Evolutionary conservation across 2,797 vertebrate species (phyloP).

Genomic region (Acrossocheilus fasciatus): DNA sequence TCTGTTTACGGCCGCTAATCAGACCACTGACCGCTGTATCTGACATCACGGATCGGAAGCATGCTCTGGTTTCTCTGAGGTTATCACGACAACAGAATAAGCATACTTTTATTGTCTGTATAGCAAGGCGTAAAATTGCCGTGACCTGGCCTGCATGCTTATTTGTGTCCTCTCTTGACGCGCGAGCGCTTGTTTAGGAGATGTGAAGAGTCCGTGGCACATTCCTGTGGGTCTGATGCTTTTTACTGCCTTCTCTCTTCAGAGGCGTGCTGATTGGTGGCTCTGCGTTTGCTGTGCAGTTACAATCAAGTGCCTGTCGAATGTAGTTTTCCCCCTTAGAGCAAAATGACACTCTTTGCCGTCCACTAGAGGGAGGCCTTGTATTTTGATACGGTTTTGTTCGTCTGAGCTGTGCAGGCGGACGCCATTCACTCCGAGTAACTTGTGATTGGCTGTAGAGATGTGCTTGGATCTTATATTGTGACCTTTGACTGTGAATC

Average conservation of each 20-base stretch:
- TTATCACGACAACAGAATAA: constrained; percentile 59
- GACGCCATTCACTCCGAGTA: constrained; percentile 58
- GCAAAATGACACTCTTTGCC: constrained; percentile 62
- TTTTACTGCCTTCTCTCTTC: constrained; percentile 72
- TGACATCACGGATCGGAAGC: constrained; percentile 68
- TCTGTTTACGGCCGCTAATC: constrained; percentile 50
- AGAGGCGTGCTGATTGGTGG: constrained; percentile 70
- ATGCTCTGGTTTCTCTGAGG: constrained; percentile 69
- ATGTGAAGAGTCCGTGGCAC: constrained; percentile 46
- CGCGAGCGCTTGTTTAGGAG: constrained; percentile 54
- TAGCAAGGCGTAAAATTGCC: constrained; percentile 70
- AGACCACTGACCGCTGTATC: constrained; percentile 51
- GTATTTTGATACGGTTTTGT: constrained; percentile 58
- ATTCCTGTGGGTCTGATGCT: constrained; percentile 63
- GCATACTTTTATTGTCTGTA: constrained; percentile 64
- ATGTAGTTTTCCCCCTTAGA: constrained; percentile 66
- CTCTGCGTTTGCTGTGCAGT: constrained; percentile 71
- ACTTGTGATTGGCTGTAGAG: constrained; percentile 36
- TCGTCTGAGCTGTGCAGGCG: constrained; percentile 54
- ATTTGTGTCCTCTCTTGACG: constrained; percentile 67
- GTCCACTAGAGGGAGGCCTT: constrained; percentile 74
- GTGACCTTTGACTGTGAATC: constrained; percentile 82
- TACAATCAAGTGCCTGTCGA: constrained; percentile 83
- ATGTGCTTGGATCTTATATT: constrained; percentile 66
- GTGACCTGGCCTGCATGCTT: constrained; percentile 72